These are phyloP conservation scores for human (Homo sapiens) DNA, from an alignment of 2,113 vertebrate genomes.

Conservation along the genomic window GRCh38 chr12:100574501-100575000, in stretches of 20 bases:
- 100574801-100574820: not conserved
- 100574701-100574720: not conserved
- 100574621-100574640: not conserved
- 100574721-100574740: not conserved
- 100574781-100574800: not conserved
- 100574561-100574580: not conserved
- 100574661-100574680: not conserved
- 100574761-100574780: not conserved
- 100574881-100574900: not conserved
- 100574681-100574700: not conserved
- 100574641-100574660: not conserved
- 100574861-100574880: not conserved
- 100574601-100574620: not conserved
- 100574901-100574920: not conserved
- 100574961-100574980: not conserved
- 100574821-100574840: not conserved
- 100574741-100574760: not conserved
- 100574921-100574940: not conserved
- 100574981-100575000: not conserved
- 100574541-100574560: not conserved
- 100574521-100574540: fast-evolving
- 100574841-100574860: not conserved
- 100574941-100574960: not conserved
- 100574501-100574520: not conserved
- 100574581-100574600: not conserved